Conservation (phyloP, 1,140 invertebrate species). For the Drosophila melanogaster region DNA sequence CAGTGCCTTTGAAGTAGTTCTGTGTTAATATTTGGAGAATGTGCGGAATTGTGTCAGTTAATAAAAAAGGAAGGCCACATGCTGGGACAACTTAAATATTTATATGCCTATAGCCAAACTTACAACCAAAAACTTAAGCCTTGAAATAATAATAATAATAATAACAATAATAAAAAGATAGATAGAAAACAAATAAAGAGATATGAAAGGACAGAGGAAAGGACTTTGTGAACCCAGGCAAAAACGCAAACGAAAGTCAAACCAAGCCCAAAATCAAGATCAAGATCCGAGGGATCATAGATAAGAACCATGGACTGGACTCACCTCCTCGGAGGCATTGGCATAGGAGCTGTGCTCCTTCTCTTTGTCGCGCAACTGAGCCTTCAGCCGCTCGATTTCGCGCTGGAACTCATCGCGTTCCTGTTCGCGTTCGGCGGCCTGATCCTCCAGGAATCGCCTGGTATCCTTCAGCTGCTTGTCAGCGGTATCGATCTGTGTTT, state of each 20-base stretch:
- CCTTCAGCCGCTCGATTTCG: constrained; percentile 87
- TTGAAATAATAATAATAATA: constrained; percentile 1
- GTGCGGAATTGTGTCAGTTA: constrained; percentile 32
- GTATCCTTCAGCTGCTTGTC: constrained; percentile 91
- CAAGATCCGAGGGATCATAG: constrained; percentile 44
- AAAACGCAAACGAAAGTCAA: constrained; percentile 45
- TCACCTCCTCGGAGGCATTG: constrained; percentile 86
- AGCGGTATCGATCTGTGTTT: constrained; percentile 89
- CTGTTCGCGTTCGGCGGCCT: constrained; percentile 90
- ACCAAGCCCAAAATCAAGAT: constrained; percentile 45
- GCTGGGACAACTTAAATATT: constrained; percentile 23
- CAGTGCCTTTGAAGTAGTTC: constrained; percentile 2
- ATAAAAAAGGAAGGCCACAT: constrained; percentile 17
- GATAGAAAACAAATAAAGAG: constrained; percentile 16
- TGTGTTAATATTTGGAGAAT: constrained; percentile 18
- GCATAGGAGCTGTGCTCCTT: constrained; percentile 86
- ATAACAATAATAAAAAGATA: constrained; percentile 4
- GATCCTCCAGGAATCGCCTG: constrained; percentile 91
- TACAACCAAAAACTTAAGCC: constrained; percentile 22
- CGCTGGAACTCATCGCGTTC: constrained; percentile 91
- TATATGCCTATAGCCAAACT: constrained; percentile 23
- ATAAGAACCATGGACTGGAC: constrained; percentile 48
- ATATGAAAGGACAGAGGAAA: constrained; percentile 21
- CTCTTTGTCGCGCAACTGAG: constrained; percentile 87
- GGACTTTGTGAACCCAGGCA: constrained; percentile 45